phyloP scores from a whole-genome alignment of 2,888 invertebrate species.

The Scotopteryx bipunctaria region DNA sequence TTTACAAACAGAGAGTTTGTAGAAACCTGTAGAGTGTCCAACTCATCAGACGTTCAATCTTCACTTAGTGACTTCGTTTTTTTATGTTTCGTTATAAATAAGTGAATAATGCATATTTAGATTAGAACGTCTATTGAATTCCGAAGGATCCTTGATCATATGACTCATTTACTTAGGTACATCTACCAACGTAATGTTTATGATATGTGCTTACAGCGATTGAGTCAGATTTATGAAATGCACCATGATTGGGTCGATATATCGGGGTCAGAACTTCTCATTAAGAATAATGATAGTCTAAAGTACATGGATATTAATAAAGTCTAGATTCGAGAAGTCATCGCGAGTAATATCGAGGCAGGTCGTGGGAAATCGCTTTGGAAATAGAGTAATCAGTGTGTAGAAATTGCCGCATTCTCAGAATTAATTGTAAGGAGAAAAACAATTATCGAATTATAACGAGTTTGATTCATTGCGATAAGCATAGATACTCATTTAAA shows the following conservation, averaged over 20 bases:
- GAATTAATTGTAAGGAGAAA: conserved; percentile 12
- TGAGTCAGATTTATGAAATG: conserved; percentile 31
- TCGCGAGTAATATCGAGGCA: conserved; percentile 1
- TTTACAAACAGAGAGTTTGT: no score
- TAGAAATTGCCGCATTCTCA: conserved; percentile 10
- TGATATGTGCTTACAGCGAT: conserved; percentile 7
- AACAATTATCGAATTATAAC: conserved; percentile 10
- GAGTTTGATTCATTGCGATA: background rate
- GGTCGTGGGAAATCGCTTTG: conserved; percentile 22
- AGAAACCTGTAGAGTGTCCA: no score
- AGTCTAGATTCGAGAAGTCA: conserved; percentile 17
- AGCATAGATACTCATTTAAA: no score
- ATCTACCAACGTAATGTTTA: background rate
- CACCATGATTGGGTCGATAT: conserved; percentile 28
- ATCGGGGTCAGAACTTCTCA: conserved; percentile 20
- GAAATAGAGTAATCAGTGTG: conserved; percentile 24
- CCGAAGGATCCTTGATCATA: background rate
- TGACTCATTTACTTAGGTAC: background rate
- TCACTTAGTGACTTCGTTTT: no score
- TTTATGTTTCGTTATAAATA: no score
- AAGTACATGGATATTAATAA: conserved; percentile 23
- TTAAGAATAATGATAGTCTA: conserved; percentile 21
- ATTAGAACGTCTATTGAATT: background rate
- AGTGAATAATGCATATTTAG: no score
- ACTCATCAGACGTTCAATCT: no score